Evolutionary conservation across 2,888 invertebrate genomes (phyloP), one percentile per base, ranked within the genome.

Genomic region (Drosophila limbata): DNA sequence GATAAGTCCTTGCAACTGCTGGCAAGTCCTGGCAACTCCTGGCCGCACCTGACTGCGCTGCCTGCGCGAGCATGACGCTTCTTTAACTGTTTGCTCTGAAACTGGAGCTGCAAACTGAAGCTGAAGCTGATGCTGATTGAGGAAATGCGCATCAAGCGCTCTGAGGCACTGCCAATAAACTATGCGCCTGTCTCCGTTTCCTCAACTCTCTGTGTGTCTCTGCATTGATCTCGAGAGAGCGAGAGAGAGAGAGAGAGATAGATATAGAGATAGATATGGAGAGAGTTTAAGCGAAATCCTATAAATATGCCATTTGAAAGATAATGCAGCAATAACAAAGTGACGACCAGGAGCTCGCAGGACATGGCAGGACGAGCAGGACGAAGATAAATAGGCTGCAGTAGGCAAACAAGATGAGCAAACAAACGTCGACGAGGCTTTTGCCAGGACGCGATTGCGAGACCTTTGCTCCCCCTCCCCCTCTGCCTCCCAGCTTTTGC

Each of bases 251-350:
- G 21, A 17, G 37, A n/a, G 25, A 28, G 47, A 44, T 31, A 28
- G 21, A 17, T 19, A n/a, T 25, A 2, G 17, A 33, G 17, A 25
- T 33, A 35, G 52, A 17, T 47, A 35, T 11, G n/a, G 61, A 9
- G 39, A 19, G 48, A n/a, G 63, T 15, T 28, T 15, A 17, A 52
- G 79, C 42, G 68, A 88, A 88, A 88, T 89, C 87, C 86, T 89
- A 88, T 88, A 88, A 88, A 88, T 88, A 89, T 88, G 89, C 79
- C 89, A 90, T 90, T 88, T 88, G 90, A 88, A 84, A 86, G 89
- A 89, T 90, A 90, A 86, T 88, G 84, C 82, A 79, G 82, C 87
- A 86, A 86, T 84, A 88, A 79, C 80, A 88, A 79, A 84, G 73
- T 79, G 85, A 68, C 39, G 74, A 67, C 45, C 42, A 56, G 72